phyloP scores from a whole-genome alignment of 2,113 vertebrate genomes.

The Gymnocephalus cernua region DNA sequence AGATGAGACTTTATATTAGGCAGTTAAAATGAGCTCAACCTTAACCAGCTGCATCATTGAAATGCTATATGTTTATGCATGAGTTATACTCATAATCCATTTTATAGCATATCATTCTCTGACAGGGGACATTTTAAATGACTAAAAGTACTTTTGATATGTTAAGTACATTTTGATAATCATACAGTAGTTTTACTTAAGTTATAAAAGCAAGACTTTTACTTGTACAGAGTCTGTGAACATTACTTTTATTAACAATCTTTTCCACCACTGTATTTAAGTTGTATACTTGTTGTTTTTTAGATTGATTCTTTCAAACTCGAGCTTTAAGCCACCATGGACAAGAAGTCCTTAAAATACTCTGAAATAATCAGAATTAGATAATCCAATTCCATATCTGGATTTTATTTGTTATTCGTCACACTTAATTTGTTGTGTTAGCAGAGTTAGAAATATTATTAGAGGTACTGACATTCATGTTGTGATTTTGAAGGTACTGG shows the following conservation, averaged over 20 bases:
- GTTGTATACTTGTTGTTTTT: background rate
- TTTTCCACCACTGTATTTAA: too few species aligned
- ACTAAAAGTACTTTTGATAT: too few species aligned
- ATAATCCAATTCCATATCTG: background rate
- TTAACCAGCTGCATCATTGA: background rate
- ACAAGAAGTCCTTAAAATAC: background rate
- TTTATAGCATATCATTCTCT: too few species aligned
- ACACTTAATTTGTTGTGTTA: background rate
- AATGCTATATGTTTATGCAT: too few species aligned
- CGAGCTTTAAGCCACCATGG: background rate
- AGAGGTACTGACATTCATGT: constrained; percentile 3
- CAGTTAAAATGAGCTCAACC: background rate
- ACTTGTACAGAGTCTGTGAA: too few species aligned
- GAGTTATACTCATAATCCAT: too few species aligned
- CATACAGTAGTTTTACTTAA: background rate
- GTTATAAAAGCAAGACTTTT: too few species aligned
- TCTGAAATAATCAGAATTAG: background rate
- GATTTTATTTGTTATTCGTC: accelerated
- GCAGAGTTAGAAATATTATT: background rate
- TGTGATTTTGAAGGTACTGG: constrained; percentile 52
- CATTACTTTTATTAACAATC: too few species aligned
- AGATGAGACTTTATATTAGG: background rate
- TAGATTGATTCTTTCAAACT: background rate
- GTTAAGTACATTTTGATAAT: too few species aligned
- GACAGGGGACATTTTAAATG: too few species aligned